Base-by-base conservation (phyloP, 2,888 invertebrate genomes). In the Allygus modestus region DNA sequence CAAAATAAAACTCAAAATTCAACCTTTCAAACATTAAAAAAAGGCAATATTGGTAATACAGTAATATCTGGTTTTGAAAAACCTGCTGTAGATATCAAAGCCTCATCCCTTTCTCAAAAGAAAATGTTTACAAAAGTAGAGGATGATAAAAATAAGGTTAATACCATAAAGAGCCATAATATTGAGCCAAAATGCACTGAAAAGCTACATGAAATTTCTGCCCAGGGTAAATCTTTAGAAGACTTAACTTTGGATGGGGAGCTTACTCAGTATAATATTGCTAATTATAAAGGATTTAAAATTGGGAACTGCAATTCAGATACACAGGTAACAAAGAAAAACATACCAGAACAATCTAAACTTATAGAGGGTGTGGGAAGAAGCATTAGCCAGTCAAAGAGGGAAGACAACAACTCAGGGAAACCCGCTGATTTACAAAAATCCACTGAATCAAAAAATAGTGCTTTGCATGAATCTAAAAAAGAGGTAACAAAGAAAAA, bases 221-320 rank as follows among this genome's bases (percentile, higher is more conserved):
- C 65, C 1, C 12, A 26, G 12, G 65, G 65, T 12, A 65, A 65
- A 31, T 28, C 4, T 0, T 28, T 65, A 15, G 65, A 65, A 2
- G 31, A 12, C 9, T 28, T 65, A 20, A 28, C 65, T 65, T 65
- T 65, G 20, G 65, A 65, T 28, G 65, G 17, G 0, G 65, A 65
- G 4, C 65, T 65, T 15, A 31, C 4, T 28, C 17, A 31, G 28
- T 65, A 28, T 17, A 65, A 65, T 1, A 28, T 65, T 15, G 9
- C 15, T 28, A 65, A 31, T 15, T 65, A 65, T 31, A 65, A 28
- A 17, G 65, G 65, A 17, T 65, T 65, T 31, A 65, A 65, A 65
- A 65, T 65, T 17, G 26, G 4, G 17, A 65, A 54, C 7, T 5
- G 2, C 4, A n/a, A 54, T 5, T 54, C 54, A 7, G 54, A 54